phyloP scores from a whole-genome alignment of 2,113 vertebrate genomes.

The Craseonycteris thonglongyai region DNA sequence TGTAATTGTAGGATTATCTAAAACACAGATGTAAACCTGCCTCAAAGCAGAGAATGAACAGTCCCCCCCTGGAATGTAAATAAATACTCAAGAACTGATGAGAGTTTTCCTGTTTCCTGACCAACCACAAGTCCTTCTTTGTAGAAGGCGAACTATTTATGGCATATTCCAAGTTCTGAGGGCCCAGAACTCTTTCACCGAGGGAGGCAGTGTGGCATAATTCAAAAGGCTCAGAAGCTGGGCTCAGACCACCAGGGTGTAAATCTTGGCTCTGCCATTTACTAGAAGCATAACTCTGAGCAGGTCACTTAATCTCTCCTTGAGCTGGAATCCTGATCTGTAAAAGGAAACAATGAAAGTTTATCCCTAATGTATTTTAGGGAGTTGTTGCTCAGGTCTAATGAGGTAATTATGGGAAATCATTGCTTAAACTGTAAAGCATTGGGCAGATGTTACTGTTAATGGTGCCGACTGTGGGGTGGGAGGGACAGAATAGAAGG shows the following conservation, averaged over 20 bases:
- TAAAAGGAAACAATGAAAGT: not conserved
- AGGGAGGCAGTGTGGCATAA: not conserved
- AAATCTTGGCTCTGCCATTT: not conserved
- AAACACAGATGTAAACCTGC: not conserved
- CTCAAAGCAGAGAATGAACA: slow-evolving; percentile 25
- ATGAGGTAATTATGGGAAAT: not conserved
- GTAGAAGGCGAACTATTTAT: slow-evolving; percentile 35
- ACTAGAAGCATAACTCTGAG: not conserved
- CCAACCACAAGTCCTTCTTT: slow-evolving; percentile 42
- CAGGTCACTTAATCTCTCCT: not conserved
- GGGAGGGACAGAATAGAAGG: not conserved
- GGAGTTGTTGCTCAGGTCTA: not conserved
- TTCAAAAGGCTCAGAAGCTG: not conserved
- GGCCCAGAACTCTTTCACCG: not conserved
- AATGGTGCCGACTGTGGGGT: not conserved
- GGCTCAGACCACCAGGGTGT: not conserved
- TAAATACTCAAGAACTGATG: slow-evolving; percentile 56
- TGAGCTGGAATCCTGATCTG: not conserved
- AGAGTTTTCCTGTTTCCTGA: slow-evolving; percentile 58
- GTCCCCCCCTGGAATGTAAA: slow-evolving; percentile 61
- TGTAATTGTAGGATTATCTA: not conserved
- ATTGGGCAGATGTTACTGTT: not conserved
- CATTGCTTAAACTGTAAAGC: not conserved
- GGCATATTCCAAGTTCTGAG: slow-evolving; percentile 12
- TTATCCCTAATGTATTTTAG: not conserved